Evolutionary conservation across 2,113 vertebrate species (phyloP).

Genomic region (Corythoichthys haematopterus): DNA sequence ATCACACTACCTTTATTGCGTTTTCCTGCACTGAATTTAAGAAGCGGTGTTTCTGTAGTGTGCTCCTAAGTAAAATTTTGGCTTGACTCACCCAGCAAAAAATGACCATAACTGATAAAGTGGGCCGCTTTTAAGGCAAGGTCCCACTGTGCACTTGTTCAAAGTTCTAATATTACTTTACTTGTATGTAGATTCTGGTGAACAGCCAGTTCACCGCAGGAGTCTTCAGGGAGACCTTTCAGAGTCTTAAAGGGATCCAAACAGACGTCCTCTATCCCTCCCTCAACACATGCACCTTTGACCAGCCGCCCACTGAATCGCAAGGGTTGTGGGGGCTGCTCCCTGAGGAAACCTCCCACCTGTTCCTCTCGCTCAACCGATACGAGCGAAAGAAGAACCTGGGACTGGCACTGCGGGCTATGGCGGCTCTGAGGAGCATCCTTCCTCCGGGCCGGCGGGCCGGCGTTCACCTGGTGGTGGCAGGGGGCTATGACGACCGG

Average conservation of each 20-base stretch:
- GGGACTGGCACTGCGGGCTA: slow-evolving; percentile 77
- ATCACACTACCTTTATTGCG: no score
- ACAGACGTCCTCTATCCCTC: slow-evolving; percentile 91
- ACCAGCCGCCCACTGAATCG: slow-evolving; percentile 60
- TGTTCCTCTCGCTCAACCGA: slow-evolving; percentile 94
- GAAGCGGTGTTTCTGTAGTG: no score
- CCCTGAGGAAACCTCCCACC: slow-evolving; percentile 71
- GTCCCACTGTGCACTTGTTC: background rate
- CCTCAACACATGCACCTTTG: slow-evolving; percentile 81
- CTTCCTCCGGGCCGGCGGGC: slow-evolving; percentile 71
- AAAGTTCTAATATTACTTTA: slow-evolving; percentile 28
- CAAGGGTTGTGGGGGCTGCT: slow-evolving; percentile 71
- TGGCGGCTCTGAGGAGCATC: slow-evolving; percentile 70
- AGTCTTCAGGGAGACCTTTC: slow-evolving; percentile 87
- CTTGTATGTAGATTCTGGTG: slow-evolving; percentile 77
- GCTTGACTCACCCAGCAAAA: no score
- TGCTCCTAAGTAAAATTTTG: no score
- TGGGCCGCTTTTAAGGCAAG: background rate
- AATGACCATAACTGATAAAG: background rate
- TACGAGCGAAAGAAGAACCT: slow-evolving; percentile 97
- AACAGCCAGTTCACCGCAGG: slow-evolving; percentile 90
- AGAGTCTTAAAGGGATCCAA: slow-evolving; percentile 74
- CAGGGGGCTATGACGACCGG: slow-evolving; percentile 90
- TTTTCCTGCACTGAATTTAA: no score
- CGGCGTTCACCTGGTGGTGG: slow-evolving; percentile 84